Conservation (phyloP, 1,140 invertebrate genomes). For the Campoletis sonorensis region DNA sequence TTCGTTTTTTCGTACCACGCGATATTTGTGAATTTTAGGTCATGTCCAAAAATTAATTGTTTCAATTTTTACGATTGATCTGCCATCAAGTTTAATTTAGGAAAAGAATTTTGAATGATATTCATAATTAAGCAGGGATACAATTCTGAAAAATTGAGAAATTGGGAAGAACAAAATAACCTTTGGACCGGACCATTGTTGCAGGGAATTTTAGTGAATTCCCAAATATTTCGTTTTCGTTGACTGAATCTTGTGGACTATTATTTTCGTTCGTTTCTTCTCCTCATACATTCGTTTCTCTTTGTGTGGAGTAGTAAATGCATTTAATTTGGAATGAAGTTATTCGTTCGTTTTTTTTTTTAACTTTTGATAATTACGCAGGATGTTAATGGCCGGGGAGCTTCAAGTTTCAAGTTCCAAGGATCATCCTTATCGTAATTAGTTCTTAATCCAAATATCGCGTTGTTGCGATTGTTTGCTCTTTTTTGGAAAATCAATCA, state of each 20-base stretch:
- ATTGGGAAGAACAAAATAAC: no score
- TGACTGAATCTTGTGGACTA: constrained; percentile 29
- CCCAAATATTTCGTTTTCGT: constrained; percentile 49
- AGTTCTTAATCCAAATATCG: neutral
- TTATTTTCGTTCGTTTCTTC: constrained; percentile 38
- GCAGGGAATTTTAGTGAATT: no score
- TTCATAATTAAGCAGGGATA: constrained; percentile 30
- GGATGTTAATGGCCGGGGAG: constrained; percentile 44
- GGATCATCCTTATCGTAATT: constrained; percentile 31
- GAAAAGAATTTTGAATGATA: no score
- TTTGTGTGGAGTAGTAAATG: constrained; percentile 62
- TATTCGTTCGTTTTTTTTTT: no score
- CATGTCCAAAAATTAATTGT: no score
- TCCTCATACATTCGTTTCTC: neutral
- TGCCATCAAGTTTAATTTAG: no score
- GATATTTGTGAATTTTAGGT: no score
- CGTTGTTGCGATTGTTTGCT: neutral
- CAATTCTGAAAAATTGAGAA: no score
- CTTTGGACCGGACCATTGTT: no score
- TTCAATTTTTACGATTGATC: no score
- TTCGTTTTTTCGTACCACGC: constrained; percentile 47
- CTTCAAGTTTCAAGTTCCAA: constrained; percentile 20
- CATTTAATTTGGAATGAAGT: constrained; percentile 67
- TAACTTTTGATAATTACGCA: neutral
- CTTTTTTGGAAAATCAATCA: neutral